Evolutionary conservation across 2,888 invertebrate species (phyloP).

Genomic region (Cantharis flavilabris): DNA sequence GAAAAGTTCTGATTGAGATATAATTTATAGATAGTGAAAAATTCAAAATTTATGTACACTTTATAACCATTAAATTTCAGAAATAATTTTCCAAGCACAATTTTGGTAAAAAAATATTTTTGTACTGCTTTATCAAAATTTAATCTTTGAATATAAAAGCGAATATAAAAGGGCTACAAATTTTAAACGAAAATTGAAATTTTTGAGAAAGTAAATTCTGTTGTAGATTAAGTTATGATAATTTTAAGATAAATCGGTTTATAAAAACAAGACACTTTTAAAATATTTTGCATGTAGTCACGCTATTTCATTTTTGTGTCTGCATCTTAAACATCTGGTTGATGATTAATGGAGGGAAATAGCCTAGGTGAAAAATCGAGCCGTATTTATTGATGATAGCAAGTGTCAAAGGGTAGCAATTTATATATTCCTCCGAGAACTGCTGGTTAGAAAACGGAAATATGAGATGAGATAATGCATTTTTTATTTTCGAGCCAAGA

Average conservation of each 20-base stretch:
- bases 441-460: conserved; percentile 21
- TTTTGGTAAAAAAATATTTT: background rate
- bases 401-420: conserved; percentile 45
- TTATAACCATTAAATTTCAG: background rate
- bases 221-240: conserved; percentile 11
- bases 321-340: conserved; percentile 35
- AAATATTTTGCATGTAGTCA: conserved; percentile 26
- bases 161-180: conserved; percentile 3
- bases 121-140: background rate
- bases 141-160: background rate
- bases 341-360: conserved; percentile 45
- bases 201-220: background rate
- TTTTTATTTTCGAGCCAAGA: conserved; percentile 21
- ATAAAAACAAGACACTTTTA: conserved; percentile 14
- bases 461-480: conserved; percentile 24
- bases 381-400: conserved; percentile 46
- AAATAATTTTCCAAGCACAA: background rate
- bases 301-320: conserved; percentile 31
- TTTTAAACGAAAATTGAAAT: background rate
- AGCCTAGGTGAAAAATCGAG: conserved; percentile 43
- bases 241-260: conserved; percentile 17
- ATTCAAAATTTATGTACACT: background rate
- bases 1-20: background rate
- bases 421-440: conserved; percentile 42
- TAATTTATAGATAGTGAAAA: background rate